Base-by-base conservation (phyloP, 2,113 vertebrate species). In the Phalacrocorax brasilianus region DNA sequence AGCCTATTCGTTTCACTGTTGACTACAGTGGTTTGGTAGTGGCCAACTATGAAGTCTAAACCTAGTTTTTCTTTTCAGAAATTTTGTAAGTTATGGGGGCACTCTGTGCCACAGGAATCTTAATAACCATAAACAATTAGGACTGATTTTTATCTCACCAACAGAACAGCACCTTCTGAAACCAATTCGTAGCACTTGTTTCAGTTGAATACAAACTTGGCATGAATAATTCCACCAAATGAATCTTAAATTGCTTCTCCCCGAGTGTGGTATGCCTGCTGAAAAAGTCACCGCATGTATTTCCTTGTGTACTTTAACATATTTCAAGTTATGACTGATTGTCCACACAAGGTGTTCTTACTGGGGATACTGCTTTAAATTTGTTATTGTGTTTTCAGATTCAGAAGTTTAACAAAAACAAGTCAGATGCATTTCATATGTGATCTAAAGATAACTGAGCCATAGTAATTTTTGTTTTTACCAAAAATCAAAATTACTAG, bases 381-480 rank as follows among this genome's bases (percentile, higher is more conserved):
- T 72, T 74, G 18, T 75, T 82, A 32, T 2, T 78, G 12, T 38
- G 8, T 17, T 95, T 85, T 89, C 11, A 1, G 92, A 88, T 79
- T 95, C 55, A 66, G 74, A 91, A 91, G 28, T 91, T 85, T 78
- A 70, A 61, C 35, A 71, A 91, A 95, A 74, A 28, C 32, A 53
- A 72, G n/a, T 75, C 30, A 73, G 14, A 70, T 92, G 77, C 35
- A 42, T 89, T 93, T 81, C 47, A 4, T 66, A 12, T 49, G 38
- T 80, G 65, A 92, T 95, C 49, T 76, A 40, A 94, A 88, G 73
- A 35, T 93, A 93, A 90, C 27, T 50, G 38, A 93, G 23, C 83
- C 35, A 24, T 33, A 52, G 18, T 74, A 16, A 23, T 63, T 33
- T 63, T 10, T 33, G 38, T 65, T 68, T 61, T 85, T 76, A 75